Evolutionary conservation across 2,797 vertebrate species (phyloP).

Genomic region (Artibeus lituratus): DNA sequence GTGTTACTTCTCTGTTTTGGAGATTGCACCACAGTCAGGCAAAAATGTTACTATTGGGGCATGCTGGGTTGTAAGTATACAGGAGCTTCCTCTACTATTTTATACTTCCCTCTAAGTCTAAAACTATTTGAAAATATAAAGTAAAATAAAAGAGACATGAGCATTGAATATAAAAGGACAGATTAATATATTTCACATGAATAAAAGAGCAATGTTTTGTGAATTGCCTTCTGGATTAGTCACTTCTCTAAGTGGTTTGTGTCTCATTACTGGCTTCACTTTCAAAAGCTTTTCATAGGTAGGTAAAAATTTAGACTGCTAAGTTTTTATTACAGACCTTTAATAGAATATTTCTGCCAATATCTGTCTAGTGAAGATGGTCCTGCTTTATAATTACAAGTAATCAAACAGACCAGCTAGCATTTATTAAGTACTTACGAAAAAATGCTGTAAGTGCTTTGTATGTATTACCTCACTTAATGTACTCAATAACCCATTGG

Average conservation of each 20-base stretch:
- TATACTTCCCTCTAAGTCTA: not conserved
- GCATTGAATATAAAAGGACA: not conserved
- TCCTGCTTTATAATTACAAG: not conserved
- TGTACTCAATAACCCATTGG: not conserved
- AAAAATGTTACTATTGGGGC: not conserved
- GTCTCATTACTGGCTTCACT: not conserved
- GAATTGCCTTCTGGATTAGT: not conserved
- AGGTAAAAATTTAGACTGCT: slow-evolving; percentile 35
- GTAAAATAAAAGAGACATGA: not conserved
- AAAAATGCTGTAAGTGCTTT: not conserved
- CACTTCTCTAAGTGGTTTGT: not conserved
- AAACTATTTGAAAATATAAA: slow-evolving; percentile 24
- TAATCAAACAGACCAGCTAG: not conserved
- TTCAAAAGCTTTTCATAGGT: slow-evolving; percentile 27
- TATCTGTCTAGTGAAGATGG: not conserved
- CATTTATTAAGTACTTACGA: not conserved
- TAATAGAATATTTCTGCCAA: not conserved
- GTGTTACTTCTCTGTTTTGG: not conserved
- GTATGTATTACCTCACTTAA: not conserved
- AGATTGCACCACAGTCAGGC: not conserved
- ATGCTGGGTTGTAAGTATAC: not conserved
- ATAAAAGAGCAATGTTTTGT: not conserved
- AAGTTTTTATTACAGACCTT: slow-evolving; percentile 20
- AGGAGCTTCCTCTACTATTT: not conserved
- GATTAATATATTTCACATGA: not conserved